Conservation (phyloP, 1,140 invertebrate genomes). For the Drosophila chauvacae region DNA sequence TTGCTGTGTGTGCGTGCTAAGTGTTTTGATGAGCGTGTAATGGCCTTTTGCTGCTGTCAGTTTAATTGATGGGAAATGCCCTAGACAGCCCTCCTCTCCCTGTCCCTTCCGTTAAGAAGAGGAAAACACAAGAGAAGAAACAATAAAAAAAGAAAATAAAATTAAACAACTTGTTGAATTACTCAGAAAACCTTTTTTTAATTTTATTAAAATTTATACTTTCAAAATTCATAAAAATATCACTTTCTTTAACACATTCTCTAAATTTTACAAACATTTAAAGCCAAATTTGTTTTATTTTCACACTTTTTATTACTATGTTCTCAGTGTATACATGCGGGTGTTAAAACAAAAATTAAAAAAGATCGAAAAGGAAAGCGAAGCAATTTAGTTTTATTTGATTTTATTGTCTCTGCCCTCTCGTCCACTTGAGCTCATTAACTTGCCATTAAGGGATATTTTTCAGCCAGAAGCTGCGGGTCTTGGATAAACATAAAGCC, state of each 20-base stretch:
- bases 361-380: constrained; percentile 5
- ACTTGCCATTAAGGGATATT: constrained; percentile 48
- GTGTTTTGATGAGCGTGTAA: constrained; percentile 75
- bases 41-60: constrained; percentile 58
- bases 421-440: constrained; percentile 70
- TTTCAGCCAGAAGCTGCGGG: constrained; percentile 50
- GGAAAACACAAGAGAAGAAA: background rate
- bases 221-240: background rate
- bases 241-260: background rate
- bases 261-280: background rate
- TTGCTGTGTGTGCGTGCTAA: constrained; percentile 32
- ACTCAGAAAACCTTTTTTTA: no score
- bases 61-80: constrained; percentile 66
- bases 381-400: constrained; percentile 58
- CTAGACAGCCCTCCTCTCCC: background rate
- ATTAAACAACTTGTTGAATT: background rate
- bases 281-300: background rate
- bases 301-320: background rate
- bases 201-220: background rate
- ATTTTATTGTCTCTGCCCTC: constrained; percentile 50
- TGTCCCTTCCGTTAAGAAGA: background rate
- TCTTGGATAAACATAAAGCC: constrained; percentile 14
- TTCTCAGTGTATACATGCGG: constrained; percentile 9
- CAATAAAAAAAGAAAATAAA: background rate
- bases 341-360: constrained; percentile 7